Conservation (phyloP, 2,113 vertebrate species). For the Prietella phreatophila region DNA sequence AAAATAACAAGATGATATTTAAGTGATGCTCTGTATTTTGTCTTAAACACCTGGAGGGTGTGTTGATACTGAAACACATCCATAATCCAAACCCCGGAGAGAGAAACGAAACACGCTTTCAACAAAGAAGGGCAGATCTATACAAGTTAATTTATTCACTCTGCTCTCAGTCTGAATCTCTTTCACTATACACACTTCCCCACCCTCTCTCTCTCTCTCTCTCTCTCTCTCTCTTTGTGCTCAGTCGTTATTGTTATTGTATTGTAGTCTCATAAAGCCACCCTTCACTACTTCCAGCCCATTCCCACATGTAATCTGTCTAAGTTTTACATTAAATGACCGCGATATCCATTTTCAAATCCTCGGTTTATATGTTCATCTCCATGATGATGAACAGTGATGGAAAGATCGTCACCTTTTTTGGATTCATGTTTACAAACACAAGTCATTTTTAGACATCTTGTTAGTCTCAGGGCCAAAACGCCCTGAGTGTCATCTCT, state of each 20-base stretch:
- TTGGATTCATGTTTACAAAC: neutral
- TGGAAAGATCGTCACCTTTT: neutral
- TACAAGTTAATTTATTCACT: neutral
- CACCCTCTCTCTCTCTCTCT: neutral
- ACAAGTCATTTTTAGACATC: neutral
- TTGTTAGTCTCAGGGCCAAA: neutral
- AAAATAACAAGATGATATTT: neutral
- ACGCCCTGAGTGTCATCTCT: neutral
- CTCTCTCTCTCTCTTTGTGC: neutral
- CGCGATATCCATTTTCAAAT: neutral
- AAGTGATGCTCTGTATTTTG: neutral
- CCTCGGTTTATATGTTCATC: neutral
- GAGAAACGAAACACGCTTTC: neutral
- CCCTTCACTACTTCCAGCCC: neutral
- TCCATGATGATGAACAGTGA: neutral
- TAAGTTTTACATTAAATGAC: neutral
- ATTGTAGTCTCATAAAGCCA: neutral
- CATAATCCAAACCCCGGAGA: neutral
- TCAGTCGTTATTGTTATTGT: constrained; percentile 3
- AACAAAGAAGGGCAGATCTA: neutral
- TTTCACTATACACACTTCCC: neutral
- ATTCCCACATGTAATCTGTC: neutral
- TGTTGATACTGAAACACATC: neutral
- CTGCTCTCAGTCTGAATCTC: neutral
- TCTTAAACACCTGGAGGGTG: neutral